Percentiles rank a stretch among this genome's conserved stretches.
These are phyloP conservation scores for Galendromus occidentalis DNA, from an alignment of 1,140 invertebrate genomes.

Conservation along the genomic window DNA sequence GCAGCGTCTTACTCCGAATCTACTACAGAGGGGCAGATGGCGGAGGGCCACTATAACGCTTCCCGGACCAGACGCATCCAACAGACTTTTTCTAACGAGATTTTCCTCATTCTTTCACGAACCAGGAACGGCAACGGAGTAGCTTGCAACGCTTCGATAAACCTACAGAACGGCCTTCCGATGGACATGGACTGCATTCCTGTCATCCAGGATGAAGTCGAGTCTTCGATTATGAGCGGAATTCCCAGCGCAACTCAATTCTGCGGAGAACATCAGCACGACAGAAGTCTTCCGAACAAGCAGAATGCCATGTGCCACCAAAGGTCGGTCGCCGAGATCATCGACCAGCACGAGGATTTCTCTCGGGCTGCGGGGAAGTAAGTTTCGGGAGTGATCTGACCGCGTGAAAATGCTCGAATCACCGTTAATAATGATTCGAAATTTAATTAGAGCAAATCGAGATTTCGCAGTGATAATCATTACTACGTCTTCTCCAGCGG, in stretches of 20 bases:
- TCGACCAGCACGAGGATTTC: constrained; percentile 15
- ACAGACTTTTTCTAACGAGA: too few species aligned
- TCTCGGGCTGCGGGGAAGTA: not conserved
- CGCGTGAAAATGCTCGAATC: not conserved
- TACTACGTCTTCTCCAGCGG: not conserved
- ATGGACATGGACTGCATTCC: not conserved
- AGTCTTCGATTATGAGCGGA: not conserved
- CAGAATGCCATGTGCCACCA: constrained; percentile 18
- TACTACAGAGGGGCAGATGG: too few species aligned
- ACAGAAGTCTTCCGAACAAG: constrained; percentile 15
- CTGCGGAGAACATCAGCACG: constrained; percentile 14
- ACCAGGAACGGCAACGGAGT: constrained; percentile 1
- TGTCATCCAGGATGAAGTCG: not conserved
- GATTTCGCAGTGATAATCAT: not conserved
- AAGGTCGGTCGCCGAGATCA: constrained; percentile 17
- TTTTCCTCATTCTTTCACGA: not conserved
- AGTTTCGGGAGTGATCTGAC: not conserved
- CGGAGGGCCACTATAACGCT: too few species aligned
- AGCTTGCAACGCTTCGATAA: constrained; percentile 1
- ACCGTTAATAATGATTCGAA: not conserved
- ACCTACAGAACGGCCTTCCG: not conserved
- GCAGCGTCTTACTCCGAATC: too few species aligned
- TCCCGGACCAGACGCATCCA: too few species aligned
- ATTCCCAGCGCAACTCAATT: not conserved
- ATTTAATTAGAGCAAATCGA: not conserved